phyloP scores from a whole-genome alignment of 2,113 vertebrate species.

The Neotragus pygmaeus region DNA sequence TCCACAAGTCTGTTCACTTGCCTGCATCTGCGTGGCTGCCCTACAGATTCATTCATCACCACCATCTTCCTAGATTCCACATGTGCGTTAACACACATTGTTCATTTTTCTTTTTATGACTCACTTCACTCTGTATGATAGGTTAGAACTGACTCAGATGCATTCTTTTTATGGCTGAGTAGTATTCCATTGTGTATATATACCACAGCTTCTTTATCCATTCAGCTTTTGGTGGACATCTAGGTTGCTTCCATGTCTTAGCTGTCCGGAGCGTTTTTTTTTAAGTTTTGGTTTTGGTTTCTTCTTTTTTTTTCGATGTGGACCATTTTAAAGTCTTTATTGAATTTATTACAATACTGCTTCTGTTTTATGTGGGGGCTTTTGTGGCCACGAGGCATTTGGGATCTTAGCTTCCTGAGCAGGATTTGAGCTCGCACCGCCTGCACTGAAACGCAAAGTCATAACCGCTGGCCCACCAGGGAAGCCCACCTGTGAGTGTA shows the following conservation, averaged over 20 bases:
- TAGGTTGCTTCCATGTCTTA: not conserved
- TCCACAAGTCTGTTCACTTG: not conserved
- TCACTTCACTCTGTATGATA: not conserved
- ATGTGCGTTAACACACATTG: not conserved
- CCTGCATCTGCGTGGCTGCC: not conserved
- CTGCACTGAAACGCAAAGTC: not conserved
- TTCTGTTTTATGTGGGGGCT: not conserved
- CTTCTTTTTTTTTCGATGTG: not conserved
- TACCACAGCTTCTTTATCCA: not conserved
- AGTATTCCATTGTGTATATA: no score
- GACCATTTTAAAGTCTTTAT: not conserved
- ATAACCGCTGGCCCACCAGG: not conserved
- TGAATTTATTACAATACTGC: not conserved
- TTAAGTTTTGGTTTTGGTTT: not conserved
- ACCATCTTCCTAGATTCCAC: not conserved
- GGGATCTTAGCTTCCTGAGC: not conserved
- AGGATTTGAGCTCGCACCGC: not conserved
- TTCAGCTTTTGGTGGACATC: not conserved
- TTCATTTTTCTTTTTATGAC: not conserved
- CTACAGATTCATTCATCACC: rapidly evolving
- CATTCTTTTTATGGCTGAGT: not conserved
- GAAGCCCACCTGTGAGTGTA: not conserved
- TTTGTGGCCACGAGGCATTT: not conserved
- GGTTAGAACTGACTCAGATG: not conserved
- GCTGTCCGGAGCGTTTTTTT: not conserved